These are phyloP conservation scores for Eulithis prunata DNA, from an alignment of 2,888 invertebrate species.

Conservation along the genomic window DNA sequence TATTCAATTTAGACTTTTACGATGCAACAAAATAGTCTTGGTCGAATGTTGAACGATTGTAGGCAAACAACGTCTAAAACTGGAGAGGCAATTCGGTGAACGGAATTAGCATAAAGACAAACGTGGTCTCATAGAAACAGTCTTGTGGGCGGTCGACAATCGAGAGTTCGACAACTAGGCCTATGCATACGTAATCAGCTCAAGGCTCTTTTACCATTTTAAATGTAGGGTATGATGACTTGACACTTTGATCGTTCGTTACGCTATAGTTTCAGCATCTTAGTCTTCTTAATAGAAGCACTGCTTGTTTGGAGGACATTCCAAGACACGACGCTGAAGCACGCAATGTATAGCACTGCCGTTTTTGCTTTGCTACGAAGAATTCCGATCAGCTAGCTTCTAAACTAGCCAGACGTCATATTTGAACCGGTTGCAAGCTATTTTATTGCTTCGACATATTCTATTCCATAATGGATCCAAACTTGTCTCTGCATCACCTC, in stretches of 20 bases:
- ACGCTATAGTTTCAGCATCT: conserved; percentile 8
- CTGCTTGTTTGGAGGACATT: background rate
- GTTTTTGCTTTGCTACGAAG: conserved; percentile 14
- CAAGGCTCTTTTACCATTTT: conserved; percentile 62
- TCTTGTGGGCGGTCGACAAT: conserved; percentile 58
- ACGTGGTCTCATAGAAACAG: conserved; percentile 50
- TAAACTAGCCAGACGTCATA: conserved; percentile 34
- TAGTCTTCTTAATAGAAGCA: background rate
- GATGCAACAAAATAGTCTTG: conserved; percentile 44
- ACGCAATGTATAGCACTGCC: conserved; percentile 2
- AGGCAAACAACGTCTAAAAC: conserved; percentile 56
- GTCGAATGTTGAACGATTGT: conserved; percentile 41
- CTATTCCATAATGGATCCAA: conserved; percentile 23
- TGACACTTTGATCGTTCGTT: conserved; percentile 39
- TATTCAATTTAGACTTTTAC: conserved; percentile 47
- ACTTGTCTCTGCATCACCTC: conserved; percentile 27
- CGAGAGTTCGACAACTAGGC: conserved; percentile 48
- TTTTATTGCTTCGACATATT: conserved; percentile 24
- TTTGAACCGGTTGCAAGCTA: conserved; percentile 39
- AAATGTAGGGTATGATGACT: conserved; percentile 56
- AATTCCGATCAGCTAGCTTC: conserved; percentile 19
- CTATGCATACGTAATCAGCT: conserved; percentile 55
- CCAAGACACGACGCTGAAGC: conserved; percentile 2
- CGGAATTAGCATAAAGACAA: conserved; percentile 64
- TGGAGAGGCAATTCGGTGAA: conserved; percentile 56